Conservation (phyloP, 2,797 vertebrate species). For the Sphaeramia orbicularis region DNA sequence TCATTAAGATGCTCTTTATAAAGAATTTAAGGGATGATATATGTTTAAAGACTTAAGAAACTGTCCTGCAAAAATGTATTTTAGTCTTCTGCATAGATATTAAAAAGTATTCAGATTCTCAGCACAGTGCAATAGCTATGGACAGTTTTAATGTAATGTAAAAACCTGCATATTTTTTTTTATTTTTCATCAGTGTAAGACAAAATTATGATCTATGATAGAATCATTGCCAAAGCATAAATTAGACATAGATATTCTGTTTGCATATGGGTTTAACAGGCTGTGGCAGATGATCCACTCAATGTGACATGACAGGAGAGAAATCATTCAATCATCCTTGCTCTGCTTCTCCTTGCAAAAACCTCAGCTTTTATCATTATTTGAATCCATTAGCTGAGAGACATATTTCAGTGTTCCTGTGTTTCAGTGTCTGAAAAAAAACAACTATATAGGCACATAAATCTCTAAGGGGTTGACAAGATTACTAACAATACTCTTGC, state of each 20-base stretch:
- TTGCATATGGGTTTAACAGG: conserved; percentile 15
- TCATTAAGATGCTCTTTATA: background rate
- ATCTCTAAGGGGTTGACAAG: conserved; percentile 38
- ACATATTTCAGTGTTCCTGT: conserved; percentile 41
- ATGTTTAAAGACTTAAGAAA: background rate
- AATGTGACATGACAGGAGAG: conserved; percentile 7
- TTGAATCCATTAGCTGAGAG: conserved; percentile 40
- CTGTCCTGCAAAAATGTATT: background rate
- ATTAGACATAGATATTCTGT: conserved; percentile 48
- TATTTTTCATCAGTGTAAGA: no score
- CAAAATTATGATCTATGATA: conserved; percentile 39
- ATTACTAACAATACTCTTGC: conserved; percentile 23
- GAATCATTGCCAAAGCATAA: conserved; percentile 61
- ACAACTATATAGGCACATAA: conserved; percentile 18
- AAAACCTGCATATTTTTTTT: conserved; percentile 32
- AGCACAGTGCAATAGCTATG: conserved; percentile 14
- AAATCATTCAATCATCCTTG: conserved; percentile 14
- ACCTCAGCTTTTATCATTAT: conserved; percentile 42
- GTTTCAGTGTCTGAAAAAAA: conserved; percentile 7
- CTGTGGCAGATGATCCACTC: conserved; percentile 44
- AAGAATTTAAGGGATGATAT: conserved; percentile 18
- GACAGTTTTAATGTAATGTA: conserved; percentile 41
- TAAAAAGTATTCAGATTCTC: conserved; percentile 10
- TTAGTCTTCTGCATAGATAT: conserved; percentile 5
- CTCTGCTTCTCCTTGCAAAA: conserved; percentile 21